Percentiles rank a stretch among this genome's conserved stretches.
phyloP scores from a whole-genome alignment of 1,140 invertebrate species.

The Anastrepha ludens region DNA sequence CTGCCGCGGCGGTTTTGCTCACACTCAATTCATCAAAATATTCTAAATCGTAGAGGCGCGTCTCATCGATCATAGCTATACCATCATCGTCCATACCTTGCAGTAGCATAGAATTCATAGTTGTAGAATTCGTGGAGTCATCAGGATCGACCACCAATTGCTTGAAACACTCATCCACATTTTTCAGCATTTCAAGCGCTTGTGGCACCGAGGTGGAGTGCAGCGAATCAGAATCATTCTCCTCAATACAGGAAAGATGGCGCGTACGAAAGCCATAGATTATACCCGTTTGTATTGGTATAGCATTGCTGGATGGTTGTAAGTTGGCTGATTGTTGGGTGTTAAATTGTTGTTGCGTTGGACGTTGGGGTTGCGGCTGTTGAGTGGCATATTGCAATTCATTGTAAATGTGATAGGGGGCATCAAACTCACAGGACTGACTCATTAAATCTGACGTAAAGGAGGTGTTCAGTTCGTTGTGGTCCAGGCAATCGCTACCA shows the following conservation, averaged over 20 bases:
- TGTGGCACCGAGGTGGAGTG: slow-evolving; percentile 68
- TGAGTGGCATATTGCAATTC: slow-evolving; percentile 58
- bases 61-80: slow-evolving; percentile 72
- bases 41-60: slow-evolving; percentile 66
- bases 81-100: slow-evolving; percentile 56
- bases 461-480: slow-evolving; percentile 55
- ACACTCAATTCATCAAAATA: slow-evolving; percentile 68
- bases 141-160: slow-evolving; percentile 58
- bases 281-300: slow-evolving; percentile 62
- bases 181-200: slow-evolving; percentile 69
- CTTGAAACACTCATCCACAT: slow-evolving; percentile 70
- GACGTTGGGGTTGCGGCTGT: slow-evolving; percentile 56
- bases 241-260: slow-evolving; percentile 72
- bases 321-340: neutral
- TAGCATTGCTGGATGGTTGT: slow-evolving; percentile 51
- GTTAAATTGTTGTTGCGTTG: neutral
- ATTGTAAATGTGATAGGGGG: slow-evolving; percentile 56
- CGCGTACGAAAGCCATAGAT: slow-evolving; percentile 71
- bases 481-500: neutral
- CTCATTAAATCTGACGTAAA: slow-evolving; percentile 55
- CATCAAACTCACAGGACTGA: slow-evolving; percentile 54
- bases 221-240: slow-evolving; percentile 71
- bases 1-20: slow-evolving; percentile 46
- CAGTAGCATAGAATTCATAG: neutral
- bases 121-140: slow-evolving; percentile 52